A percentile compares a stretch with the other conserved stretches of the same genome.
These are phyloP conservation scores for Papilio dardanus DNA, from an alignment of 1,140 invertebrate species.

Conservation along the genomic window DNA sequence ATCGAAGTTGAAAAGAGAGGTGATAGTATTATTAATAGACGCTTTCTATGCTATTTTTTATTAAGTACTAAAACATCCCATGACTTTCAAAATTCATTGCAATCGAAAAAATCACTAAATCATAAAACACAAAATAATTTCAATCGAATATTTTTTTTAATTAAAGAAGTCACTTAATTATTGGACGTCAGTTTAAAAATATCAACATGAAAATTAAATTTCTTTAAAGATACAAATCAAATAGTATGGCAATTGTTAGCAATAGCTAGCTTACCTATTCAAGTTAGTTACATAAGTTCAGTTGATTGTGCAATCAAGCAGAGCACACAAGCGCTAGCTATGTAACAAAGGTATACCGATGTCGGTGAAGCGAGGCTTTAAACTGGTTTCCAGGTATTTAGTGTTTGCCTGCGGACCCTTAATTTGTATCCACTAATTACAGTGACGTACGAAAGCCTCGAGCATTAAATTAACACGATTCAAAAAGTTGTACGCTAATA, in stretches of 20 bases:
- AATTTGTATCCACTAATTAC: constrained; percentile 36
- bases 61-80: too few species aligned
- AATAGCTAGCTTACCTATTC: not conserved
- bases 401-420: constrained; percentile 36
- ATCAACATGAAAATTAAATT: not conserved
- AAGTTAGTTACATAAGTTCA: constrained; percentile 5
- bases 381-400: constrained; percentile 34
- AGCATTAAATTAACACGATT: not conserved
- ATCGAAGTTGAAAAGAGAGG: too few species aligned
- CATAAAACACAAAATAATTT: too few species aligned
- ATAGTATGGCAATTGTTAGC: not conserved
- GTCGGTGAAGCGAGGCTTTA: constrained; percentile 19
- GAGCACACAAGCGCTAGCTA: constrained; percentile 12
- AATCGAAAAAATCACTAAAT: too few species aligned
- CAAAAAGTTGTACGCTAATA: not conserved
- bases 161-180: too few species aligned
- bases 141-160: too few species aligned
- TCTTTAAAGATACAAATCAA: not conserved
- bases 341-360: constrained; percentile 36
- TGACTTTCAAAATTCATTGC: too few species aligned
- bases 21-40: too few species aligned
- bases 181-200: not conserved
- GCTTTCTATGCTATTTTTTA: too few species aligned
- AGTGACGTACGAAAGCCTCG: constrained; percentile 20
- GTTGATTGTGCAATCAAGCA: constrained; percentile 42